Conservation (phyloP, 2,888 invertebrate species). For the Deilephila elpenor region DNA sequence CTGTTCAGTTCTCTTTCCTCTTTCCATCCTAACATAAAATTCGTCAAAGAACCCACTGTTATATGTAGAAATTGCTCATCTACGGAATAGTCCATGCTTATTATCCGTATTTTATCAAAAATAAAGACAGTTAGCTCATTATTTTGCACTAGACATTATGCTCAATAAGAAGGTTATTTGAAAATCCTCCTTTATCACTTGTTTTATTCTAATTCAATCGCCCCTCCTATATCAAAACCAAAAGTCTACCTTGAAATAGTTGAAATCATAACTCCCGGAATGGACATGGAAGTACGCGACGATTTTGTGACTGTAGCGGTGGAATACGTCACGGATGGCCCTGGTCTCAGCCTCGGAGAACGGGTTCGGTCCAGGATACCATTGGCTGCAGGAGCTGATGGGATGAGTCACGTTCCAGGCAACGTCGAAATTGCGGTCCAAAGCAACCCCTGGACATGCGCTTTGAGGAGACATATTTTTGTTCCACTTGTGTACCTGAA, state of each 20-base stretch:
- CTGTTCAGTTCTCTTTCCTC: too few relatives aligned
- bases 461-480: conserved; percentile 68
- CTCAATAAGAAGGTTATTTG: too few relatives aligned
- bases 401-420: conserved; percentile 55
- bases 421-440: conserved; percentile 76
- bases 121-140: too few relatives aligned
- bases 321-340: conserved; percentile 64
- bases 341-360: conserved; percentile 71
- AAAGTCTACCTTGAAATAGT: conserved; percentile 56
- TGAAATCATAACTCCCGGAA: conserved; percentile 47
- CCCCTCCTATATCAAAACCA: background rate
- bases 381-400: conserved; percentile 62
- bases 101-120: too few relatives aligned
- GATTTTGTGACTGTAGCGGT: conserved; percentile 68
- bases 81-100: too few relatives aligned
- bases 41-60: too few relatives aligned
- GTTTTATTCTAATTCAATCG: too few relatives aligned
- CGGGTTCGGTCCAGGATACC: conserved; percentile 63
- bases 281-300: conserved; percentile 70
- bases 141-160: too few relatives aligned
- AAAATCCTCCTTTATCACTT: too few relatives aligned
- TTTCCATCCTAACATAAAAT: too few relatives aligned
- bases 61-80: too few relatives aligned
- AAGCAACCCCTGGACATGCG: conserved; percentile 63
- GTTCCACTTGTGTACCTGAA: conserved; percentile 43